Base-by-base conservation (phyloP, 2,113 vertebrate species). In the Myiozetetes cayanensis region DNA sequence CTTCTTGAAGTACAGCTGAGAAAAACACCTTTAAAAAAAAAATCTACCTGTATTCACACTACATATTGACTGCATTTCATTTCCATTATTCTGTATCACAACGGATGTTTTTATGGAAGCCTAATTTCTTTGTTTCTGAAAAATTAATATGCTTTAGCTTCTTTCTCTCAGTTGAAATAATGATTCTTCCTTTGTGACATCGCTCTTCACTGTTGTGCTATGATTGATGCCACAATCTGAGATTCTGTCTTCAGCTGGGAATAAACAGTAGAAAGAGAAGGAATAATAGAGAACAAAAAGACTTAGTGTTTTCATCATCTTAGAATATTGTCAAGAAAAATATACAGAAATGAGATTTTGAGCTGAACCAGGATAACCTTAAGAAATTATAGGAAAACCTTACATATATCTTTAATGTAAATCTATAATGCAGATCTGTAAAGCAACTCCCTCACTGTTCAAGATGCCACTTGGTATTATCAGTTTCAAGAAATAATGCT, bases 101-200 rank as follows among this genome's bases (percentile, higher is more conserved):
- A 87, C 82, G 53, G 30, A 63, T 3, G 33, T 85, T 87, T 91
- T 16, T 53, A 80, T 74, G 43, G 86, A 84, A 88, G 74, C 2
- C 11, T 23, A 37, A 35, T 83, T 81, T 56, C 24, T 70, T 94
- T 94, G 37, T 90, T 95, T 96, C 67, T 86, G 33, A 93, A 90
- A 90, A 94, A 95, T 83, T 86, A 96, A 80, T 94, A 59, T 80
- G 13, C 27, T 88, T 22, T 77, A 66, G 28, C 39, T 95, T 62
- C 30, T 76, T 66, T 90, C 17, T 80, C 33, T 85, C 50, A 81
- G 47, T 63, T 86, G 55, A 92, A 96, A 90, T 73, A 93, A 85
- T 59, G 91, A 90, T 59, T 19, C 6, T 83, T 90, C 63, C 37
- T 91, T 85, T 62, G 39, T 72, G 85, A 88, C 75, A 92, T 96